Percentiles rank a stretch among this genome's conserved stretches.
Evolutionary conservation across 2,797 vertebrate genomes (phyloP).

Genomic region (Rhinatrema bivittatum): DNA sequence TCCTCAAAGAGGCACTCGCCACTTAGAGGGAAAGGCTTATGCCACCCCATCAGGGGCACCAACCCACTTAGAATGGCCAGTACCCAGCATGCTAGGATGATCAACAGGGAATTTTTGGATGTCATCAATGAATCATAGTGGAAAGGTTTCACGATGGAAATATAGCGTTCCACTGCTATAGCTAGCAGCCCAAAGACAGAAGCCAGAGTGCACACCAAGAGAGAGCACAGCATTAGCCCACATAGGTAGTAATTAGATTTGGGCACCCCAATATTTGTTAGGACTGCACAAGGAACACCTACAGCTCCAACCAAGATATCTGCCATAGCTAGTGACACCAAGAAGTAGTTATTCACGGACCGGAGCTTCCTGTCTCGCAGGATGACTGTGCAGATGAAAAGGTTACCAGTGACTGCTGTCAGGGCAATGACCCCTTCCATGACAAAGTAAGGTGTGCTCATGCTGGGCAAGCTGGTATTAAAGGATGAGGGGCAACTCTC

Average conservation of each 20-base stretch:
- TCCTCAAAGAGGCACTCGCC: constrained; percentile 11
- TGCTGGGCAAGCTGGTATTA: not conserved
- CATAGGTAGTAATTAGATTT: constrained; percentile 4
- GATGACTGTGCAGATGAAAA: constrained; percentile 19
- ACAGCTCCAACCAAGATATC: constrained; percentile 25
- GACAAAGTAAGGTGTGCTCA: constrained; percentile 14
- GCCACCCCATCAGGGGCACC: constrained; percentile 30
- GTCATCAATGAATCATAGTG: constrained; percentile 13
- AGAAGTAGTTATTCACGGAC: constrained; percentile 21
- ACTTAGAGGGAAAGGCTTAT: not conserved
- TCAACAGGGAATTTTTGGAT: constrained; percentile 1
- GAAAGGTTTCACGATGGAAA: constrained; percentile 27
- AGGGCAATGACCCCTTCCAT: constrained; percentile 1
- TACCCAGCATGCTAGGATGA: constrained; percentile 13
- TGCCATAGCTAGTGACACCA: constrained; percentile 21
- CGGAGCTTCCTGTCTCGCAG: constrained; percentile 14
- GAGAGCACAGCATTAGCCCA: constrained; percentile 17
- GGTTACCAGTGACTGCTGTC: constrained; percentile 20
- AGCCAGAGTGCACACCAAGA: constrained; percentile 24
- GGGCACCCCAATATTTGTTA: constrained; percentile 5
- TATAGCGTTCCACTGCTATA: constrained; percentile 22
- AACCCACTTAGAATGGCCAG: constrained; percentile 4
- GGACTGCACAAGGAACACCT: constrained; percentile 23
- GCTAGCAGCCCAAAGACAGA: constrained; percentile 27
- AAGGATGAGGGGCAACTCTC: not conserved